Evolutionary conservation across 1,140 invertebrate species (phyloP).

Genomic region (Bombus superbus): DNA sequence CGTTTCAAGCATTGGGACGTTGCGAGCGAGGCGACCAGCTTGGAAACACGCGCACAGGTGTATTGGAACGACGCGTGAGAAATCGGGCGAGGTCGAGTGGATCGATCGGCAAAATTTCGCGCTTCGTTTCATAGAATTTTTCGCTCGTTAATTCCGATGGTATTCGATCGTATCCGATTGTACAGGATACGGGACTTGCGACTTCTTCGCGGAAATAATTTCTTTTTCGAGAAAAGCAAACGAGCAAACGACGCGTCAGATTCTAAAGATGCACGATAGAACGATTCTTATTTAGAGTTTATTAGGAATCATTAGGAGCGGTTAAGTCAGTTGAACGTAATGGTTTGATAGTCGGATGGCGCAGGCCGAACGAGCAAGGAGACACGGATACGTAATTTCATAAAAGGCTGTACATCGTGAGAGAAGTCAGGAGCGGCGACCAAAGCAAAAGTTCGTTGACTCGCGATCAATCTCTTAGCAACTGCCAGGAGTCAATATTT

Average conservation of each 20-base stretch:
- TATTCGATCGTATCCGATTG: too few relatives aligned
- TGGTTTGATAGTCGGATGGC: background rate
- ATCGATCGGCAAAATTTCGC: too few relatives aligned
- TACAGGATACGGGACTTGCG: too few relatives aligned
- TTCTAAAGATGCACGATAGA: too few relatives aligned
- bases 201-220: too few relatives aligned
- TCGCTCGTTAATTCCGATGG: too few relatives aligned
- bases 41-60: background rate
- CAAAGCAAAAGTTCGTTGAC: constrained; percentile 41
- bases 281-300: too few relatives aligned
- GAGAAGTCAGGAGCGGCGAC: background rate
- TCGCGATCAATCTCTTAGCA: background rate
- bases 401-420: background rate
- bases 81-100: background rate
- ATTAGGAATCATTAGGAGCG: too few relatives aligned
- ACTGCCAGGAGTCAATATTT: background rate
- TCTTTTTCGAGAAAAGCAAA: too few relatives aligned
- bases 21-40: background rate
- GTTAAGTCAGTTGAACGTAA: too few relatives aligned
- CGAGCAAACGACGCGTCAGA: too few relatives aligned
- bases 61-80: background rate
- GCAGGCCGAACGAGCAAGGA: background rate
- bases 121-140: background rate
- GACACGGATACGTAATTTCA: background rate
- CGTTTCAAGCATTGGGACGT: too few relatives aligned